These are phyloP conservation scores for Aethes cnicana DNA, from an alignment of 2,888 invertebrate genomes.

Conservation along the genomic window DNA sequence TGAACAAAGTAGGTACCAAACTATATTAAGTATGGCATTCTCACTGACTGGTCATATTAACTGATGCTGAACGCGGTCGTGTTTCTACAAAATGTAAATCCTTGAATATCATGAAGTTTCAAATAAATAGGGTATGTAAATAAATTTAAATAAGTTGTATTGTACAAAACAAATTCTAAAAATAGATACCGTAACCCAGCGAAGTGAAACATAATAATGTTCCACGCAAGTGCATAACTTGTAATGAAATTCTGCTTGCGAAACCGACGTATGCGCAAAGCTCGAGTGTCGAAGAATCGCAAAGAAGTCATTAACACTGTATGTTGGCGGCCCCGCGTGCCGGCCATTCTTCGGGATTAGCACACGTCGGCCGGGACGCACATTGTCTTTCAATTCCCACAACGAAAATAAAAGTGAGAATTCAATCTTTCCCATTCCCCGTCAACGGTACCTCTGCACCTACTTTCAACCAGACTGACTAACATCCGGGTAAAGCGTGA, in stretches of 20 bases:
- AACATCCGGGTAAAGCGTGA: conserved; percentile 69
- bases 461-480: conserved; percentile 61
- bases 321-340: conserved; percentile 9
- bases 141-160: background rate
- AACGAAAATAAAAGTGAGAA: conserved; percentile 75
- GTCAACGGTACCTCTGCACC: conserved; percentile 65
- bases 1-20: too few relatives aligned
- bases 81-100: too few relatives aligned
- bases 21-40: too few relatives aligned
- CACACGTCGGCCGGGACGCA: conserved; percentile 33
- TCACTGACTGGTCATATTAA: too few relatives aligned
- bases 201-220: conserved; percentile 3
- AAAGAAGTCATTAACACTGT: conserved; percentile 29
- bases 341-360: conserved; percentile 43
- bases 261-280: conserved; percentile 11
- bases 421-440: conserved; percentile 59
- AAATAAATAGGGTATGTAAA: too few relatives aligned
- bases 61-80: too few relatives aligned
- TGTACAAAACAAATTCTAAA: background rate
- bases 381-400: conserved; percentile 56
- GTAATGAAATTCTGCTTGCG: conserved; percentile 2
- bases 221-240: conserved; percentile 5
- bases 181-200: conserved; percentile 10
- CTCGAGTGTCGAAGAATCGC: conserved; percentile 6
- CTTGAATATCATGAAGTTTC: too few relatives aligned